Evolutionary conservation across 2,888 invertebrate genomes (phyloP).

Genomic region (Folsomia manolachei): DNA sequence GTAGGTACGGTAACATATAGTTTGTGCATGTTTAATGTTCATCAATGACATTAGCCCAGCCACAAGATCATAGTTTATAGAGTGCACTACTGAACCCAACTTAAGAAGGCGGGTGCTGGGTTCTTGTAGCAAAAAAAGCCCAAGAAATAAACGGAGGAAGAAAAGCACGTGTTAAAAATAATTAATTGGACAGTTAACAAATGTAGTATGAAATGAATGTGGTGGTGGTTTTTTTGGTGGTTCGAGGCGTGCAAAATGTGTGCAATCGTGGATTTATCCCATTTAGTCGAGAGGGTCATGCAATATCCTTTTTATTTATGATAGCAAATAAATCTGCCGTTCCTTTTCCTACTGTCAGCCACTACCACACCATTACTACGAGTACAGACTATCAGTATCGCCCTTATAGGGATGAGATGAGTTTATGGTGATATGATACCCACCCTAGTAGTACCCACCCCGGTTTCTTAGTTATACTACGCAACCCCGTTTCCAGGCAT

Average conservation of each 20-base stretch:
- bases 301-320: slow-evolving; percentile 2
- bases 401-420: too few species aligned
- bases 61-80: too few species aligned
- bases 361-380: not conserved
- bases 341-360: not conserved
- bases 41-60: too few species aligned
- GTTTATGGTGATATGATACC: too few species aligned
- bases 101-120: not conserved
- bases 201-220: slow-evolving; percentile 8
- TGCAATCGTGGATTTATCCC: slow-evolving; percentile 5
- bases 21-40: too few species aligned
- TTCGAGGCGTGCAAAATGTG: slow-evolving; percentile 1
- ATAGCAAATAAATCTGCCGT: slow-evolving; percentile 6
- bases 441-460: not conserved
- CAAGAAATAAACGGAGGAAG: not conserved
- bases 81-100: too few species aligned
- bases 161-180: slow-evolving; percentile 8
- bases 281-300: not conserved
- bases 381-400: not conserved
- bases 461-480: not conserved
- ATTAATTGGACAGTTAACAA: slow-evolving; percentile 7
- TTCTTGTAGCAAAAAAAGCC: not conserved
- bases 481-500: not conserved
- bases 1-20: not conserved
- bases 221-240: not conserved